phyloP scores from a whole-genome alignment of 2,113 vertebrate genomes.

The Festucalex cinctus region DNA sequence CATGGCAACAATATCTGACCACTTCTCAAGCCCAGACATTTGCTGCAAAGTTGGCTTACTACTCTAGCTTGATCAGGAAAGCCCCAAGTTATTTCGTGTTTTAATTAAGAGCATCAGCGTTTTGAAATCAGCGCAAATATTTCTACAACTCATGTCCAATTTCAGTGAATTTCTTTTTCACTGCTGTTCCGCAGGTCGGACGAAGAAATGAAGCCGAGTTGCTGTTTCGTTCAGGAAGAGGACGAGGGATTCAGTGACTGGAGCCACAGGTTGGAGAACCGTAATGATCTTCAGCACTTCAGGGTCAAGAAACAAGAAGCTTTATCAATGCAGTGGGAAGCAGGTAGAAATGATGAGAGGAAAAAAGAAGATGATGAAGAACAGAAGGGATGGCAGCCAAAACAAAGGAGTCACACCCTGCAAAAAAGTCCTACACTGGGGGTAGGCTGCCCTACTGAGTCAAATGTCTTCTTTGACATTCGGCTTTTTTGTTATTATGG shows the following conservation, averaged over 20 bases:
- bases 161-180: neutral
- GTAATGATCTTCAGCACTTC: constrained; percentile 41
- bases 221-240: constrained; percentile 76
- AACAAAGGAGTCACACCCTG: constrained; percentile 4
- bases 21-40: too few relatives aligned
- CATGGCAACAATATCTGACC: too few relatives aligned
- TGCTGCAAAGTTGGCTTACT: too few relatives aligned
- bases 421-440: constrained; percentile 29
- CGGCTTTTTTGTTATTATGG: too few relatives aligned
- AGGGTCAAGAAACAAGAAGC: constrained; percentile 4
- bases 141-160: neutral
- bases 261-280: constrained; percentile 80
- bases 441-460: constrained; percentile 11
- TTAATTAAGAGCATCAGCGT: too few relatives aligned
- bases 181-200: constrained; percentile 54
- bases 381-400: constrained; percentile 4
- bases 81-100: too few relatives aligned
- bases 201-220: constrained; percentile 62
- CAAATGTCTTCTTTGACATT: neutral
- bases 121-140: too few relatives aligned
- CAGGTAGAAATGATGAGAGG: constrained; percentile 10
- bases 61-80: too few relatives aligned
- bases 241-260: constrained; percentile 91
- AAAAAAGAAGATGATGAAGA: constrained; percentile 25
- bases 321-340: constrained; percentile 8